A percentile compares a stretch with the other conserved stretches of the same genome.
phyloP scores from a whole-genome alignment of 2,113 vertebrate species.

The Scomber japonicus region DNA sequence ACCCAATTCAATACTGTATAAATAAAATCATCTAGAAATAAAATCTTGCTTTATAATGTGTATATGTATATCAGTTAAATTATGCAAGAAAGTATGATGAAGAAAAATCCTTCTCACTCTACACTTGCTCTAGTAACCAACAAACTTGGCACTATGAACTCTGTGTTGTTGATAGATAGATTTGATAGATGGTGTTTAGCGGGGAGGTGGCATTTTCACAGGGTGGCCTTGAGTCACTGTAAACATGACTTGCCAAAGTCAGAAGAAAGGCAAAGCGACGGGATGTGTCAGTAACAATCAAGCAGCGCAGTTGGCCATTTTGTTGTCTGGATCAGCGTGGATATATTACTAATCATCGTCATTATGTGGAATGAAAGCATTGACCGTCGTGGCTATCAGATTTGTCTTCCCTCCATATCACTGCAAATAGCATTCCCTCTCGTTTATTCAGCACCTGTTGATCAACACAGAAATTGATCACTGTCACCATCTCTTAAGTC shows the following conservation, averaged over 20 bases:
- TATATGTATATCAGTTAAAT: neutral
- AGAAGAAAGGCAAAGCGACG: conserved; percentile 14
- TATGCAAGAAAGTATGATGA: neutral
- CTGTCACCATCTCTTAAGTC: neutral
- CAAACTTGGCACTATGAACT: neutral
- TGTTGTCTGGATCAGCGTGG: neutral
- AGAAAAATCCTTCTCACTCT: neutral
- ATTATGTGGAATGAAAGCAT: conserved; percentile 4
- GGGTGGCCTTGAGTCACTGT: conserved; percentile 3
- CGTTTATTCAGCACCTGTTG: neutral
- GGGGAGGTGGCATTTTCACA: conserved; percentile 18
- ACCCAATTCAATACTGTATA: too few species aligned
- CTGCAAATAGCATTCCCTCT: neutral
- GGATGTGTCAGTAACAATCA: conserved; percentile 26
- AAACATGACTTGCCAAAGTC: conserved; percentile 38
- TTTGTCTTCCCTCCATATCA: neutral
- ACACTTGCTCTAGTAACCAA: neutral
- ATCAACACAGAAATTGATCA: conserved; percentile 2
- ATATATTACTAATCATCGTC: conserved; percentile 22
- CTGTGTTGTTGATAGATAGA: conserved; percentile 2
- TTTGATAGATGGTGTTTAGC: neutral
- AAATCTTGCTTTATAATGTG: too few species aligned
- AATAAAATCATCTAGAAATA: too few species aligned
- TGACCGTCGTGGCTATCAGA: neutral
- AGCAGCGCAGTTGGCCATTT: neutral